Percentiles rank a stretch among this genome's conserved stretches.
phyloP scores from a whole-genome alignment of 2,113 vertebrate genomes.

The Bothrops jararaca region DNA sequence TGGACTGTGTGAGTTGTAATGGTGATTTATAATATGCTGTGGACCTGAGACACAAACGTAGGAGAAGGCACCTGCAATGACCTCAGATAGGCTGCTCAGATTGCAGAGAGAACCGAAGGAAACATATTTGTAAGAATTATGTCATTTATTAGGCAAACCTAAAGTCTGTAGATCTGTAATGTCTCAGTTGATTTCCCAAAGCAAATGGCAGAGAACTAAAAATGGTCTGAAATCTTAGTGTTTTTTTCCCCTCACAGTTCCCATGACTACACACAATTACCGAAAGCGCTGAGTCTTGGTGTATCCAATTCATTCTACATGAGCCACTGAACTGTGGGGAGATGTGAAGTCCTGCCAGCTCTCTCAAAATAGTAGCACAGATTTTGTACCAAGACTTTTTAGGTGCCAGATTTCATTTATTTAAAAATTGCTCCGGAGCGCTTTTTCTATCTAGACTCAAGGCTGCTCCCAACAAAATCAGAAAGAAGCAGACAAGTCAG shows the following conservation, averaged over 20 bases:
- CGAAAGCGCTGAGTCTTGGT: background rate
- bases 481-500: background rate
- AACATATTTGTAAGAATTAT: background rate
- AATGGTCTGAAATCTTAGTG: background rate
- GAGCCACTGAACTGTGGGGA: background rate
- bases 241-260: slow-evolving; percentile 11
- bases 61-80: background rate
- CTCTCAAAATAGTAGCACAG: background rate
- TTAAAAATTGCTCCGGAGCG: background rate
- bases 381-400: background rate
- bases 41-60: background rate
- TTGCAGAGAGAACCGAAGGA: background rate
- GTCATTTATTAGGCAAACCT: background rate
- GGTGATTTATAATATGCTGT: background rate
- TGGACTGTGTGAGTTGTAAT: background rate
- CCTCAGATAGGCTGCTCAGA: background rate
- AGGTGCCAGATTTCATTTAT: background rate
- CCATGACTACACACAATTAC: background rate
- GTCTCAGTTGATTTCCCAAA: background rate
- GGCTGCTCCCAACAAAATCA: background rate
- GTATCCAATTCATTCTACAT: background rate
- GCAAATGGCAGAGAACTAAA: background rate
- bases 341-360: slow-evolving; percentile 3
- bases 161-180: background rate
- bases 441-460: background rate